Evolutionary conservation across 2,113 vertebrate species (phyloP).

Genomic region (Labrus mixtus): DNA sequence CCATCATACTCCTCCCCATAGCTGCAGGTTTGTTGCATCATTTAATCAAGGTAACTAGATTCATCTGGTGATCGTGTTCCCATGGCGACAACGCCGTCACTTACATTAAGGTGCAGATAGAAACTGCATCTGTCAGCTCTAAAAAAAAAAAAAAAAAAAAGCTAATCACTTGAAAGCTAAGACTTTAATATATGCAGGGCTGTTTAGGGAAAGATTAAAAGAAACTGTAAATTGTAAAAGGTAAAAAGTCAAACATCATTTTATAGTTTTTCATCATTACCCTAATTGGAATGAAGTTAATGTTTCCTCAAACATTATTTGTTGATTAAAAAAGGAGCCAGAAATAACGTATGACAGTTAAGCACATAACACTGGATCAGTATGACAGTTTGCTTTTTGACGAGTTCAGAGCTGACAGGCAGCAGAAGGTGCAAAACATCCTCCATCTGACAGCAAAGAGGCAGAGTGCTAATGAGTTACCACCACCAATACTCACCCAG

Average conservation of each 20-base stretch:
- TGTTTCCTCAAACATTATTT: neutral
- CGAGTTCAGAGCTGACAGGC: neutral
- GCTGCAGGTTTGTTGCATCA: neutral
- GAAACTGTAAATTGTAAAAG: neutral
- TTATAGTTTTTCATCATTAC: neutral
- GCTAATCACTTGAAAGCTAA: slow-evolving; percentile 6
- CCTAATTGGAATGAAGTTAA: neutral
- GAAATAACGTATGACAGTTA: neutral
- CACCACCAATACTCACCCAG: neutral
- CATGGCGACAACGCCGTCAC: neutral
- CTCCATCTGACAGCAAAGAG: slow-evolving; percentile 7
- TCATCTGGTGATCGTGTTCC: slow-evolving; percentile 20
- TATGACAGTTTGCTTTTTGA: neutral
- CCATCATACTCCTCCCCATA: neutral
- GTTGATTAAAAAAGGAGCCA: neutral
- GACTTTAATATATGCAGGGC: slow-evolving; percentile 19
- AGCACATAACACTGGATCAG: neutral
- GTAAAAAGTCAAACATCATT: neutral
- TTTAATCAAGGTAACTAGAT: slow-evolving; percentile 24
- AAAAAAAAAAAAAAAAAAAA: neutral
- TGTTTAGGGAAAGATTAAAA: neutral
- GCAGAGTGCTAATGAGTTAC: neutral
- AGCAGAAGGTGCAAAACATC: slow-evolving; percentile 6
- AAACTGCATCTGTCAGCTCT: slow-evolving; percentile 16
- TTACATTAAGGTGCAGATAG: slow-evolving; percentile 27